Evolutionary conservation across 1,140 invertebrate genomes (phyloP).

Genomic region (Berghia stephanieae): DNA sequence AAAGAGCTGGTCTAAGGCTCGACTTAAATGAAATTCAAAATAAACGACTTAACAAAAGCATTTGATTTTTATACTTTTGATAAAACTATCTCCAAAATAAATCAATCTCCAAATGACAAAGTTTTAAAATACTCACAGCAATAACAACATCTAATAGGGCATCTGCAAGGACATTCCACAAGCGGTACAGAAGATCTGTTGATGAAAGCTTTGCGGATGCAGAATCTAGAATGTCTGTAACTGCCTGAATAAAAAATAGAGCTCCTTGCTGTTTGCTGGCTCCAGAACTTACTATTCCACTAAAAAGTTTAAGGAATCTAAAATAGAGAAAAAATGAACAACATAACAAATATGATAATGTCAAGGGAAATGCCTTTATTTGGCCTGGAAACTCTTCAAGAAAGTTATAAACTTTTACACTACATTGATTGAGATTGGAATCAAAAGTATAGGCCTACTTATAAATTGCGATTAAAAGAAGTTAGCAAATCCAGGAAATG

Average conservation of each 20-base stretch:
- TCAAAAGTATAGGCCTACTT: not conserved
- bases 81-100: not conserved
- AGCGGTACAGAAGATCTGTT: constrained; percentile 48
- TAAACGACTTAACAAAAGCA: not conserved
- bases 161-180: constrained; percentile 54
- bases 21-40: not conserved
- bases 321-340: constrained; percentile 22
- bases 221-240: constrained; percentile 47
- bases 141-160: constrained; percentile 47
- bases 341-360: not conserved
- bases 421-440: not conserved
- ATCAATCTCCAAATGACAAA: not conserved
- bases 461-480: not conserved
- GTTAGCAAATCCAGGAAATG: not conserved
- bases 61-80: not conserved
- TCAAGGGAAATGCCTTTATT: not conserved
- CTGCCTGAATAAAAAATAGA: constrained; percentile 54
- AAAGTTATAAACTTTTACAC: not conserved
- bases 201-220: constrained; percentile 38
- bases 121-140: constrained; percentile 40
- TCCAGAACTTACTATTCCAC: constrained; percentile 45
- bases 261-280: constrained; percentile 41
- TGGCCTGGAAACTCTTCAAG: not conserved
- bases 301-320: constrained; percentile 52
- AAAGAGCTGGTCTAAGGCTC: not conserved